Evolutionary conservation across 2,888 invertebrate genomes (phyloP), one percentile per base, ranked within the genome.

Genomic region (Noctua comes): DNA sequence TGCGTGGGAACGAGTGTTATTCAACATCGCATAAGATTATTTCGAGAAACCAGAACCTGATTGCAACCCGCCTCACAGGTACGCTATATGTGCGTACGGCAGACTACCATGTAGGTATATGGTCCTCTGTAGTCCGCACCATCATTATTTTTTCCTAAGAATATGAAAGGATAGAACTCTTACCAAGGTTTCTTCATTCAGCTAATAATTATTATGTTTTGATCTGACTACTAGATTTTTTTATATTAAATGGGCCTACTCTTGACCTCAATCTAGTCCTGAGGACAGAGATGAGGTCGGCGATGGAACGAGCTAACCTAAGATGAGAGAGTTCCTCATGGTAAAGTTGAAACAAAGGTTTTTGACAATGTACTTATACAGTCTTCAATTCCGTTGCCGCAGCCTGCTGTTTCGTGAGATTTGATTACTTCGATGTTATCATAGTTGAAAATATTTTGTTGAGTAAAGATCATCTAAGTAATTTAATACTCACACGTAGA

Each of bases 1-100:
- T 62, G 69, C 86, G 88, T 88, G 89, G 79, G 88, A 88, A 88
- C 85, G 57, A 43, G 68, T 86, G 78, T 89, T 89, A 88, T 88
- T 84, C 78, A 89, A 88, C 86, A 84, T 79, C 86, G 75, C 77
- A 79, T 87, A 87, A 88, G 82, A 84, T 82, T 84, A 82, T 87
- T 88, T 87, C 84, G 79, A 86, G 89, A 85, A 78, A 86, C 81
- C 73, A 77, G 79, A 85, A 87, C 87, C 87, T 85, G 89, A 78
- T 82, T 66, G 59, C 76, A 74, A 77, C 80, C 70, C 72, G 83
- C 64, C 79, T 62, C 70, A 64, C 87, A 78, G 79, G 79, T 87
- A 76, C 48, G 59, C 68, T 82, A 82, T 82, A 77, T 18, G 51
- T 48, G 46, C 40, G 48, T 73, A 51, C 36, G 48, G 71, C 62